Percentiles rank a stretch among this genome's conserved stretches.
phyloP scores from a whole-genome alignment of 1,140 invertebrate species.

The Oedothorax gibbosus region DNA sequence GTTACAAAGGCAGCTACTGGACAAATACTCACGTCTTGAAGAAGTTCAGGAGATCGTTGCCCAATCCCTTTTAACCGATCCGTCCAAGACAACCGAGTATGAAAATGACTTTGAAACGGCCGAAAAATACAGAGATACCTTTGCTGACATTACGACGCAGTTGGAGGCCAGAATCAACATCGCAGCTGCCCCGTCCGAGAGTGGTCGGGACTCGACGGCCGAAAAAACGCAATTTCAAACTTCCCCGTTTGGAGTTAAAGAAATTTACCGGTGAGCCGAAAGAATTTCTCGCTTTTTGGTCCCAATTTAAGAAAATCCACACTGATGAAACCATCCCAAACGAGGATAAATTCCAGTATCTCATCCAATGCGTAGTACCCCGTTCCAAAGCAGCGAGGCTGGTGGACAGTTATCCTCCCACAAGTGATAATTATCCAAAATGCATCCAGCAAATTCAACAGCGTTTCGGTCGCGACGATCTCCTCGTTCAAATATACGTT shows the following conservation, averaged over 20 bases:
- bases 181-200: no score
- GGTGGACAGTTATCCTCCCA: not conserved
- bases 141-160: not conserved
- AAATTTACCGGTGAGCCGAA: no score
- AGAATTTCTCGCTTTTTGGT: no score
- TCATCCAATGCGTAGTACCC: not conserved
- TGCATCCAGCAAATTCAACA: not conserved
- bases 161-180: no score
- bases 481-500: constrained; percentile 2
- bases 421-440: not conserved
- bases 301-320: no score
- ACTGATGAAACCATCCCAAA: not conserved
- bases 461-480: not conserved
- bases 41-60: not conserved
- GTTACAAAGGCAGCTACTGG: not conserved
- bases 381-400: not conserved
- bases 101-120: not conserved
- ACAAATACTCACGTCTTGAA: not conserved
- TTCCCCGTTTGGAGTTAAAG: not conserved
- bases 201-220: no score
- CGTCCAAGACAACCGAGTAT: not conserved
- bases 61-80: not conserved
- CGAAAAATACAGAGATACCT: not conserved
- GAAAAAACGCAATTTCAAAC: not conserved
- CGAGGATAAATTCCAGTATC: not conserved